Percentiles rank a stretch among this genome's conserved stretches.
Conservation (phyloP, 2,113 vertebrate genomes). For the Erythrocercus mccallii region DNA sequence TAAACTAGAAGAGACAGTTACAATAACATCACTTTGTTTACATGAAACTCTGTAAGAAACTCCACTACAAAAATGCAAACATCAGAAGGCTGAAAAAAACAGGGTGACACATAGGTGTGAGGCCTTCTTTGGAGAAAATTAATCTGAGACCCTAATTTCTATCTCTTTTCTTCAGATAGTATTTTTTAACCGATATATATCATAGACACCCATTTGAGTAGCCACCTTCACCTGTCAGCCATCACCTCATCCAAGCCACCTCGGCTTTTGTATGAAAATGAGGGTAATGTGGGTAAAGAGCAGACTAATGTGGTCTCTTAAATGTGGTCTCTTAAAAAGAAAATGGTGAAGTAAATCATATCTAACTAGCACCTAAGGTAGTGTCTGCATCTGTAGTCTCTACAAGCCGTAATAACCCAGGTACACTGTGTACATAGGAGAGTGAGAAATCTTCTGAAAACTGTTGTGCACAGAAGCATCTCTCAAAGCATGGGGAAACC, state of each 20-base stretch:
- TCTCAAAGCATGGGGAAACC: neutral
- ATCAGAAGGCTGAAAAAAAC: too few relatives aligned
- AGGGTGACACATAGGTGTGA: too few relatives aligned
- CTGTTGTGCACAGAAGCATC: neutral
- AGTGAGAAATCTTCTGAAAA: neutral
- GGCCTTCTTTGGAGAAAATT: neutral
- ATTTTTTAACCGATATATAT: neutral
- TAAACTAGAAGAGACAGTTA: too few relatives aligned
- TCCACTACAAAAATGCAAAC: too few relatives aligned
- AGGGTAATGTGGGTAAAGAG: neutral
- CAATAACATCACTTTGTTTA: too few relatives aligned
- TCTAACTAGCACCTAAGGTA: neutral
- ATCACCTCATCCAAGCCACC: neutral
- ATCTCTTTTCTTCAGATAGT: neutral
- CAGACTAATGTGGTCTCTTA: neutral
- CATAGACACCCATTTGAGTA: neutral
- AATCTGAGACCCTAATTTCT: neutral
- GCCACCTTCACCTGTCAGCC: neutral
- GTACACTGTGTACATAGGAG: neutral
- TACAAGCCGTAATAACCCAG: neutral
- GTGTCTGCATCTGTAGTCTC: neutral
- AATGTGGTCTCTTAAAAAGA: neutral
- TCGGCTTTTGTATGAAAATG: neutral
- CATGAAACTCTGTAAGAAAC: too few relatives aligned
- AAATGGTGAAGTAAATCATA: neutral